Conservation (phyloP, 2,888 invertebrate species). For the Himalopsyche tibetana region DNA sequence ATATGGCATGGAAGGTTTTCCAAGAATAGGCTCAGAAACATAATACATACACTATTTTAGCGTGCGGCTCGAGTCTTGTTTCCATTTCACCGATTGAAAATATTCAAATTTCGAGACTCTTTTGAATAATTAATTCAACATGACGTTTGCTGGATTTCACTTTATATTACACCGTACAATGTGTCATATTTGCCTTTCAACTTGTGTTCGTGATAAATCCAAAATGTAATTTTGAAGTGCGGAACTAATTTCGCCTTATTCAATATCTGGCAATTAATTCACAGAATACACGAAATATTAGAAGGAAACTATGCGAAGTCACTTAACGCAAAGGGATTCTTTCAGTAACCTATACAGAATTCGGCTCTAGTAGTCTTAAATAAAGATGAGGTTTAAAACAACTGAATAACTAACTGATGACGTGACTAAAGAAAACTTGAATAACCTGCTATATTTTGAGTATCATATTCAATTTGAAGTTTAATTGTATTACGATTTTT, state of each 20-base stretch:
- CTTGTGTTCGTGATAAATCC: constrained; percentile 2
- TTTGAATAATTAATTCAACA: constrained; percentile 49
- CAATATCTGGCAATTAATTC: neutral
- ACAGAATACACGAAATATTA: no score
- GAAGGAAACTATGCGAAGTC: no score
- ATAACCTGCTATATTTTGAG: no score
- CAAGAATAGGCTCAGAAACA: neutral
- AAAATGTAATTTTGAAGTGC: neutral
- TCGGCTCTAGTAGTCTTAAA: no score
- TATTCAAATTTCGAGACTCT: constrained; percentile 38
- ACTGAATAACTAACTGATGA: no score
- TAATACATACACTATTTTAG: constrained; percentile 3
- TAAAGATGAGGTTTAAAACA: no score
- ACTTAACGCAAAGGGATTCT: no score
- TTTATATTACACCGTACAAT: neutral
- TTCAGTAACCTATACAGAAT: no score
- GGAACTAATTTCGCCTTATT: neutral
- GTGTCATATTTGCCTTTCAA: constrained; percentile 6
- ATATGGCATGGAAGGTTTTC: neutral
- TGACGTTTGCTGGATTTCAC: constrained; percentile 32
- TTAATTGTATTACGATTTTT: no score
- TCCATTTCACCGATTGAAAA: constrained; percentile 45
- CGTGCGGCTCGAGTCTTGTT: constrained; percentile 29
- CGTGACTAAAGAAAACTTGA: no score
- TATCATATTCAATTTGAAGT: no score